These are phyloP conservation scores for Camponotus floridanus DNA, from an alignment of 1,140 invertebrate genomes.

Conservation along the genomic window DNA sequence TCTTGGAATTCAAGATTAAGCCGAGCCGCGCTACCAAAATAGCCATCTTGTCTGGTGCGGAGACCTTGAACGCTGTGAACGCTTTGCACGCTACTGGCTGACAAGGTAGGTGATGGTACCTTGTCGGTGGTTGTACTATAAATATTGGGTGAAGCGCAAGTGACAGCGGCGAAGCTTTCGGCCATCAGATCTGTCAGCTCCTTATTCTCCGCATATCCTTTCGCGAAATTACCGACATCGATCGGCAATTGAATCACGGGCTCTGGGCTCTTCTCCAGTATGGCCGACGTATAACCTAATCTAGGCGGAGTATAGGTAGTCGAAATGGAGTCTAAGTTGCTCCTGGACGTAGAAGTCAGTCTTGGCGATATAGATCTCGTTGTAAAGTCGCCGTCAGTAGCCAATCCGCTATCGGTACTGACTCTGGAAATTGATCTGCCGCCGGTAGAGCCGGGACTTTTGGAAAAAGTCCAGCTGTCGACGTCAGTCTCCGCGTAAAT, in stretches of 20 bases:
- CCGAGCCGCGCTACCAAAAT: constrained; percentile 85
- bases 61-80: constrained; percentile 86
- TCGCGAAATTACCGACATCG: constrained; percentile 84
- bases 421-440: constrained; percentile 84
- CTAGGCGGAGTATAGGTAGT: constrained; percentile 81
- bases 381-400: constrained; percentile 85
- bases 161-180: constrained; percentile 85
- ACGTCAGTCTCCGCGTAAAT: constrained; percentile 89
- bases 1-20: constrained; percentile 86
- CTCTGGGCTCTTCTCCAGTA: constrained; percentile 83
- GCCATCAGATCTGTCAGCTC: constrained; percentile 85
- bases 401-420: constrained; percentile 84
- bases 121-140: constrained; percentile 86
- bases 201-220: constrained; percentile 85
- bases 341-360: constrained; percentile 83
- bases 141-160: constrained; percentile 85
- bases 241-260: constrained; percentile 83
- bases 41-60: constrained; percentile 89
- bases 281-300: constrained; percentile 78
- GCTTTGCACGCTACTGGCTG: constrained; percentile 85
- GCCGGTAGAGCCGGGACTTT: constrained; percentile 85
- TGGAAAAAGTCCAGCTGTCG: constrained; percentile 91
- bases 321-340: constrained; percentile 82
- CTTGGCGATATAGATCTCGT: constrained; percentile 84
- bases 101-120: constrained; percentile 88